Evolutionary conservation across 2,888 invertebrate genomes (phyloP), one percentile per base, ranked within the genome.

Genomic region (Exephanes ischioxanthus): DNA sequence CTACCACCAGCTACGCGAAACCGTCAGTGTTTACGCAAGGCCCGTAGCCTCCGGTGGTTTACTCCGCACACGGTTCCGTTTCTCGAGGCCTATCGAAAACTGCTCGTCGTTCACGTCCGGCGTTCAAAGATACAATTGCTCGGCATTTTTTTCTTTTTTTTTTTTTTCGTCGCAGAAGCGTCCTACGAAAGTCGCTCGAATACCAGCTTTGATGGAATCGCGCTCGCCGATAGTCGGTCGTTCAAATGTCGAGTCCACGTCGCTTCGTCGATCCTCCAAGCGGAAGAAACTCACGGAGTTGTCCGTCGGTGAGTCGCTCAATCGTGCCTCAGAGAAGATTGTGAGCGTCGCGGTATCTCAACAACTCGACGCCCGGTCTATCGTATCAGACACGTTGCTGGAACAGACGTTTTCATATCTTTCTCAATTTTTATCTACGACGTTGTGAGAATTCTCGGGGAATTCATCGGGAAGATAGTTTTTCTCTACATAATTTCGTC

Each of bases 211-310:
- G 26, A 85, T 85, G 85, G 85, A 80, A 85, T 67, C 76, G 61
- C 66, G 26, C 41, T 76, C 71, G 45, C 51, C 80, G 78, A 75
- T 70, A 80, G 61, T 72, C 72, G 78, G 75, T 71, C 83, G 75
- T 86, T 82, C 80, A 87, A 87, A 86, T 87, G 87, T 86, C 86
- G 85, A 84, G 78, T 83, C 81, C 86, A 61, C 78, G 86, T 73
- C 87, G 84, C 76, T 89, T 87, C 89, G 72, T 80, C 80, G 87
- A 90, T 86, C 79, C 87, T 48, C 86, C 67, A 80, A 86, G 86
- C 80, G 87, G 79, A 72, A 89, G 88, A 89, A 90, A 88, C 85
- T 88, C 90, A 45, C 90, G 89, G 79, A 92, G 91, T 88, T 91
- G 91, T 85, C 90, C 91, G 45, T 90, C 91, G 86, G 90, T 91